These are phyloP conservation scores for Myiotriccus ornatus DNA, from an alignment of 2,797 vertebrate species.

Conservation along the genomic window DNA sequence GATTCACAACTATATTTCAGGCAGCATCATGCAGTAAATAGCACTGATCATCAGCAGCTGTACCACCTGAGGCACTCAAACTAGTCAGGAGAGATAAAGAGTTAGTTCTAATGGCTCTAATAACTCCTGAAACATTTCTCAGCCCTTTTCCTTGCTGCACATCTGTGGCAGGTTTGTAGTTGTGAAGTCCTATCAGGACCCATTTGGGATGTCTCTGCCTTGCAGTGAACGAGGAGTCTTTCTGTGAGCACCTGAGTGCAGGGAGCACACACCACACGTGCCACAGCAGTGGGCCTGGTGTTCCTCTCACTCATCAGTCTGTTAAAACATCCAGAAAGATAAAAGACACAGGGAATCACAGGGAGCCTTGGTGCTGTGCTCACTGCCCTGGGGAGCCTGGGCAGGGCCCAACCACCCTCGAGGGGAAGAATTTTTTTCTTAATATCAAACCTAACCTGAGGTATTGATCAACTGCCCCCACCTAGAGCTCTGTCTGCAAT, in stretches of 20 bases:
- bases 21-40: constrained; percentile 2
- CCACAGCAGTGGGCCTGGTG: background rate
- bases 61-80: background rate
- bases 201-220: background rate
- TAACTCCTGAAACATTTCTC: background rate
- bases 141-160: background rate
- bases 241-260: background rate
- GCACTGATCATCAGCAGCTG: background rate
- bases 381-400: too few species aligned
- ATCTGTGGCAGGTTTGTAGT: background rate
- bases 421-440: too few species aligned
- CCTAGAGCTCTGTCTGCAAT: background rate
- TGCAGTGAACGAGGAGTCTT: background rate
- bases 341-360: background rate
- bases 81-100: background rate
- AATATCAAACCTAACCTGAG: too few species aligned
- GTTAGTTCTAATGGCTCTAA: background rate
- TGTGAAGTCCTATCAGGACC: background rate
- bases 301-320: background rate
- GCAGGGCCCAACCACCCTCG: too few species aligned
- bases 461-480: background rate
- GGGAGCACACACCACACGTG: background rate
- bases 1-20: constrained; percentile 31
- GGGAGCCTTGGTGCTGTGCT: background rate
- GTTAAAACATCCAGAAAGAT: background rate